A percentile compares a stretch with the other conserved stretches of the same genome.
These are phyloP conservation scores for Onychostoma macrolepis DNA, from an alignment of 2,113 vertebrate species.

Conservation along the genomic window DNA sequence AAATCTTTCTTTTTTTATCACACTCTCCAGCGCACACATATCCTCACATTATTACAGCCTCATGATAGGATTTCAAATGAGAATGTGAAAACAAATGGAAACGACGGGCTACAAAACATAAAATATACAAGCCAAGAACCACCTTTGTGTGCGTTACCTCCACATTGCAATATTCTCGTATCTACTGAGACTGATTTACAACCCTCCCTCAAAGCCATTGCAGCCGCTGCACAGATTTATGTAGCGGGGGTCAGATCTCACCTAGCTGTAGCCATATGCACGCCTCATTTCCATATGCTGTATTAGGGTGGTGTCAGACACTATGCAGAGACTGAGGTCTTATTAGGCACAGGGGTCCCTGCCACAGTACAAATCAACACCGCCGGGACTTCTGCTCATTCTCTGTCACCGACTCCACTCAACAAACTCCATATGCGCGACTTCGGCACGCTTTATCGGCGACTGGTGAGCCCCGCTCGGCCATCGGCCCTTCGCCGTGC, in stretches of 20 bases:
- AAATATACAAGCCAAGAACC: constrained; percentile 46
- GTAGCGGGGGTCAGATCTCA: constrained; percentile 58
- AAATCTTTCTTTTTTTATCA: constrained; percentile 48
- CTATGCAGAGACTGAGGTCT: constrained; percentile 64
- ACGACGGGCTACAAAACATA: constrained; percentile 53
- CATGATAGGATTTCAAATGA: constrained; percentile 57
- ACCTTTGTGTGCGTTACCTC: constrained; percentile 49
- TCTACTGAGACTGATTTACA: constrained; percentile 63
- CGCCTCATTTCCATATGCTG: constrained; percentile 63
- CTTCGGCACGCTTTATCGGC: constrained; percentile 39
- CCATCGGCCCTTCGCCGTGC: constrained; percentile 29
- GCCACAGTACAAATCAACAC: constrained; percentile 66
- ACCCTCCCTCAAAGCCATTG: constrained; percentile 49
- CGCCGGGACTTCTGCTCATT: constrained; percentile 60
- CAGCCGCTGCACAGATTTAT: constrained; percentile 58
- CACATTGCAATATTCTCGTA: constrained; percentile 57
- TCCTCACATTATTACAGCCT: constrained; percentile 54
- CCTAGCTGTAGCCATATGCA: constrained; percentile 60
- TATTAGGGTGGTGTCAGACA: constrained; percentile 61
- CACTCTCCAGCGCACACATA: constrained; percentile 46
- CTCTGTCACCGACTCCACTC: constrained; percentile 47
- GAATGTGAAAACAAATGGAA: constrained; percentile 56
- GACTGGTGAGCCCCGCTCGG: constrained; percentile 48
- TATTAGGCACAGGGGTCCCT: constrained; percentile 71
- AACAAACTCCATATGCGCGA: constrained; percentile 57